Evolutionary conservation across 2,113 vertebrate genomes (phyloP), one percentile per base, ranked within the genome.

Genomic region (Gymnocephalus cernua): DNA sequence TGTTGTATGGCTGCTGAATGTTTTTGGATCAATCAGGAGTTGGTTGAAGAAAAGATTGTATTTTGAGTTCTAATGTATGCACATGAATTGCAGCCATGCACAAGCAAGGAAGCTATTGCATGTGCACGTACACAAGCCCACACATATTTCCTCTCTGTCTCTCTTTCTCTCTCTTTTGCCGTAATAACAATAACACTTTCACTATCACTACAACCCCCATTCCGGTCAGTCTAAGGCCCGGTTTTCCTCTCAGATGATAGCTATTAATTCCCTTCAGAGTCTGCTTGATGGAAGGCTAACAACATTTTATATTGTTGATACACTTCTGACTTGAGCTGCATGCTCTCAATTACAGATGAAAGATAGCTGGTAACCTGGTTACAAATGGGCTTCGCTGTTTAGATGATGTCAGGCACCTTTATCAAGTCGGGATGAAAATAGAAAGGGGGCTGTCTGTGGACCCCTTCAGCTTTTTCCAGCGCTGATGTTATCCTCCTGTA

Each of bases 351-450:
- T 93, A 94, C 89, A 84, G 90, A 87, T 90, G 94, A 92, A 84
- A 94, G 93, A 95, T 95, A 94, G 92, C 91, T 91, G 85, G 89
- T 95, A 95, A 95, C 93, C 93, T 93, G 93, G 92, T 95, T 95
- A 94, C 93, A 94, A 95, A 96, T 93, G 88, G 93, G 84, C 88
- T 86, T 73, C 27, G 67, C 88, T 92, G 87, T 92, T 93, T 89
- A 93, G 92, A 94, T 94, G 92, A 95, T 95, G 95, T 93, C 93
- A 93, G 90, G 84, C 92, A 92, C 88, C 87, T 95, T 95, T 93
- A 94, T 94, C 91, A 92, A 90, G 87, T 61, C 58, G 8, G 79
- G 86, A 86, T 91, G 90, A 82, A 89, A 93, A 93, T 87, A 93
- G 86, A 89, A 85, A 81, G 89, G 86, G 87, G 88, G 80, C 80